Evolutionary conservation across 2,797 vertebrate species (phyloP).

Genomic region (Gouania willdenowi): DNA sequence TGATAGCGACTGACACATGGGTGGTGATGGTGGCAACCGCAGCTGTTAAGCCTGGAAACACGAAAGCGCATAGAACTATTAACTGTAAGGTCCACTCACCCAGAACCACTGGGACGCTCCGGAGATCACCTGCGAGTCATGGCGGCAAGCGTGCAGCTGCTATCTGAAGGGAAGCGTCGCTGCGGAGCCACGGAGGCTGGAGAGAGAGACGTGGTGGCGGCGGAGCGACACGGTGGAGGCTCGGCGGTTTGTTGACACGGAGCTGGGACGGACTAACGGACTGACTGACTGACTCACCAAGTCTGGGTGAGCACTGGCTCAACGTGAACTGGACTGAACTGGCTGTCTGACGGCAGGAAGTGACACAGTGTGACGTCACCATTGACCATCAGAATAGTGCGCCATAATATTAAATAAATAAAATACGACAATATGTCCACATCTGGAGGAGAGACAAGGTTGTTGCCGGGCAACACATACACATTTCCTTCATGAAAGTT

Average conservation of each 20-base stretch:
- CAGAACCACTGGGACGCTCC: constrained; percentile 77
- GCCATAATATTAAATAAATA: no score
- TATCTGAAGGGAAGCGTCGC: constrained; percentile 58
- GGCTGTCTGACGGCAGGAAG: constrained; percentile 62
- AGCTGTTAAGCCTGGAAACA: constrained; percentile 16
- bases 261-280: constrained; percentile 43
- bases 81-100: constrained; percentile 59
- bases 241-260: constrained; percentile 60
- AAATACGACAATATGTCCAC: no score
- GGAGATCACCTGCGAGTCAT: constrained; percentile 82
- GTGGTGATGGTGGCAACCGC: constrained; percentile 39
- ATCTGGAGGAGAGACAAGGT: no score
- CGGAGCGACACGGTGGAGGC: constrained; percentile 7
- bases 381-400: no score
- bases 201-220: constrained; percentile 22
- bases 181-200: background rate
- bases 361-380: constrained; percentile 56
- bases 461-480: no score
- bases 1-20: constrained; percentile 60
- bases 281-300: background rate
- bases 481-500: no score
- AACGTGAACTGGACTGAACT: constrained; percentile 70
- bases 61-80: constrained; percentile 3
- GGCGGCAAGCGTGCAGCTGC: constrained; percentile 34
- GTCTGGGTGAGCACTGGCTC: background rate